phyloP scores from a whole-genome alignment of 2,797 vertebrate species.

The Holocentrus rufus region DNA sequence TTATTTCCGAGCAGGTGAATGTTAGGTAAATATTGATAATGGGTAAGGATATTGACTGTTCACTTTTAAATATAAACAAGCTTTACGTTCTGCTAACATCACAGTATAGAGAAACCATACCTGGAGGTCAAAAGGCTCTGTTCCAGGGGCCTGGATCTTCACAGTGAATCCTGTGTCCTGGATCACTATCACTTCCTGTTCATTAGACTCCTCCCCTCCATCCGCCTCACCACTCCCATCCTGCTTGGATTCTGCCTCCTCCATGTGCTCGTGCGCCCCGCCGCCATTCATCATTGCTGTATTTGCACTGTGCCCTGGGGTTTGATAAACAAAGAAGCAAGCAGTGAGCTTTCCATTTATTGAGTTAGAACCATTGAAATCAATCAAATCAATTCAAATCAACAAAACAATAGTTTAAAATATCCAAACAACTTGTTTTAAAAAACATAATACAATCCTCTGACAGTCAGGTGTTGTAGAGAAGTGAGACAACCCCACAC shows the following conservation, averaged over 20 bases:
- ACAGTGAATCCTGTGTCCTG: slow-evolving; percentile 99
- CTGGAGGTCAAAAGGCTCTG: slow-evolving; percentile 96
- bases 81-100: neutral
- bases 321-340: neutral
- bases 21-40: neutral
- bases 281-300: slow-evolving; percentile 92
- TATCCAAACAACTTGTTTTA: neutral
- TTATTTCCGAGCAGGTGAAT: neutral
- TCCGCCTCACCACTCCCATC: slow-evolving; percentile 86
- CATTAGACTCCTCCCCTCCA: slow-evolving; percentile 86
- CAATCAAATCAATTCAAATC: neutral
- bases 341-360: neutral
- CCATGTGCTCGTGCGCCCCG: slow-evolving; percentile 79
- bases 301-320: slow-evolving; percentile 83
- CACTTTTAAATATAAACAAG: neutral
- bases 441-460: neutral
- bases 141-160: slow-evolving; percentile 95
- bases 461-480: neutral
- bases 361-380: neutral
- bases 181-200: slow-evolving; percentile 99
- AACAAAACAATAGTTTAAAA: neutral
- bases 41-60: neutral
- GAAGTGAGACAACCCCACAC: neutral
- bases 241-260: slow-evolving; percentile 82
- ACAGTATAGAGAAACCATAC: slow-evolving; percentile 70